Conservation (phyloP, 37 sponge, comb jelly and placozoan species). For the Halichondria panicea region DNA sequence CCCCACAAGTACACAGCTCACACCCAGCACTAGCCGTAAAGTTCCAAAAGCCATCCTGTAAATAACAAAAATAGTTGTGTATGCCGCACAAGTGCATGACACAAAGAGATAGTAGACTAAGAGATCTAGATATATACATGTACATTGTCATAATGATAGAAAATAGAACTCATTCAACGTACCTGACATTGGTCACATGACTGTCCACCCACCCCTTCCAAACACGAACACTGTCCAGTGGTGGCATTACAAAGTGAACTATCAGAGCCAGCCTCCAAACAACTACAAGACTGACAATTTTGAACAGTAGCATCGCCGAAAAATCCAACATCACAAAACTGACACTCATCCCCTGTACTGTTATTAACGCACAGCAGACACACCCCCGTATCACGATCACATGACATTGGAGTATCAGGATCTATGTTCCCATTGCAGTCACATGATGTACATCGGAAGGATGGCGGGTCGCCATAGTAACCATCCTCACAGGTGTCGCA, state of each 20-base stretch:
- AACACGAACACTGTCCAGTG: slow-evolving; percentile 51
- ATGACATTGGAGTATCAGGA: slow-evolving; percentile 20
- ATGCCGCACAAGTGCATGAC: too few species aligned
- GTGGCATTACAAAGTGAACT: slow-evolving; percentile 9
- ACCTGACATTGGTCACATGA: slow-evolving; percentile 33
- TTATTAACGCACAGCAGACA: slow-evolving; percentile 31
- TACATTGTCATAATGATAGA: too few species aligned
- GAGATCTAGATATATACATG: too few species aligned
- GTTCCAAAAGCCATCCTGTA: slow-evolving; percentile 17
- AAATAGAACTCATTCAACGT: too few species aligned
- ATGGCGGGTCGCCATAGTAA: slow-evolving; percentile 36
- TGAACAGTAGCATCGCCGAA: slow-evolving; percentile 34
- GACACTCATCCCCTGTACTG: slow-evolving; percentile 24
- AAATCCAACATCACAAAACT: slow-evolving; percentile 21
- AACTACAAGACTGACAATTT: slow-evolving; percentile 23
- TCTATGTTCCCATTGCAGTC: slow-evolving; percentile 58
- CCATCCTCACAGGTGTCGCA: slow-evolving; percentile 41
- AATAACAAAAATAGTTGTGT: too few species aligned
- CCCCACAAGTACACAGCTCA: slow-evolving; percentile 51
- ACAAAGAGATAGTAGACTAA: too few species aligned
- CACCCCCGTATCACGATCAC: slow-evolving; percentile 20
- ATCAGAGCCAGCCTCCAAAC: slow-evolving; percentile 7
- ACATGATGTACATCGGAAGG: slow-evolving; percentile 27
- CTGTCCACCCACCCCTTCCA: slow-evolving; percentile 25
- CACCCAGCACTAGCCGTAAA: slow-evolving; percentile 42